Base-by-base conservation (phyloP, 2,888 invertebrate genomes). In the Hylaea fasciaria region DNA sequence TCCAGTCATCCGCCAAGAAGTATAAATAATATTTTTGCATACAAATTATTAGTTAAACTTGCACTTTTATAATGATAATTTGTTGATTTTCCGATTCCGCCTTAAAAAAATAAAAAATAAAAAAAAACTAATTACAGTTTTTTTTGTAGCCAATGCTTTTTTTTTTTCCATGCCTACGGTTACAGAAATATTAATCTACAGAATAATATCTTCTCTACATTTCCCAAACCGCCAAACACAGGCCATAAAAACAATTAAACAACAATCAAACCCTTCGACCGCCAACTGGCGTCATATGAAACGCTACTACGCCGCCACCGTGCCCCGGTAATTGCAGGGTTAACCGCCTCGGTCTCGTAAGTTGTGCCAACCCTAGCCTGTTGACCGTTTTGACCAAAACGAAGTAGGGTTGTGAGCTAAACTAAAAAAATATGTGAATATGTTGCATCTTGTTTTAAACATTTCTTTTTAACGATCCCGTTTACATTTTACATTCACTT, bases 161-260 rank as follows among this genome's bases (percentile, higher is more conserved):
- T 5, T 3, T 22, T 5, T 22, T 2, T 22, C 22, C 22, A 22
- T 5, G 22, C 22, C 22, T 22, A n/a, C n/a, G n/a, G n/a, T n/a
- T n/a, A n/a, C n/a, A n/a, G n/a, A n/a, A n/a, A n/a, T n/a, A n/a
- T 22, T 3, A 22, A 22, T 22, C 22, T 3, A 22, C 22, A 22
- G 22, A 22, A 22, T n/a, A n/a, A n/a, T 22, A 22, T 5, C 22
- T 22, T 3, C 9, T 16, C 9, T 35, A 47, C n/a, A 17, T 50
- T 12, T 37, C 39, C 17, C 57, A 60, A 57, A 54, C 57, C 3
- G 10, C 17, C 13, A 17, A 54, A 29, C 32, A 47, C 62, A 68
- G 56, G 59, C 77, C 64, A 76, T 81, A 80, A 79, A 82, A 83
- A 82, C 85, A 86, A 87, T 87, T 81, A 85, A 80, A 82, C 80